phyloP scores from a whole-genome alignment of 2,797 vertebrate species.

The Xerus rutilus region DNA sequence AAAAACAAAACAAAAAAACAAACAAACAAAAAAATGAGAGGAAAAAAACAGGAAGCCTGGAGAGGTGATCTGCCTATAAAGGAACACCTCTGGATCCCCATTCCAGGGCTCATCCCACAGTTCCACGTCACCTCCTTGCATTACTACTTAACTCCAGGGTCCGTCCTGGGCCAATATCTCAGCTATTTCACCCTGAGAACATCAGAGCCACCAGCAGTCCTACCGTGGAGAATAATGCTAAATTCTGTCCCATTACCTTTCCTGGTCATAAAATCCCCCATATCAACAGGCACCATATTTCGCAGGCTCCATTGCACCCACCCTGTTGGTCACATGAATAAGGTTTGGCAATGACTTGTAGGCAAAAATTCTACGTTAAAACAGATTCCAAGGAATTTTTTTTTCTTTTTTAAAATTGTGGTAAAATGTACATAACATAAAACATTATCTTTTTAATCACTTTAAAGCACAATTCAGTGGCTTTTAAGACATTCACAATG shows the following conservation, averaged over 20 bases:
- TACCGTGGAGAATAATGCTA: not conserved
- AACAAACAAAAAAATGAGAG: too few relatives aligned
- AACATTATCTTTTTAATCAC: not conserved
- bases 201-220: not conserved
- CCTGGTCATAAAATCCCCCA: not conserved
- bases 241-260: not conserved
- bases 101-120: not conserved
- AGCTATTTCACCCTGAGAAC: not conserved
- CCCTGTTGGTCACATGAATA: fast-evolving
- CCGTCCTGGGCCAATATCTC: not conserved
- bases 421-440: not conserved
- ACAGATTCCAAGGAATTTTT: not conserved
- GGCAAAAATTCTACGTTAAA: not conserved
- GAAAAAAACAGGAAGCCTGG: too few relatives aligned
- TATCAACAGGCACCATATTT: not conserved
- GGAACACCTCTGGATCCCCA: not conserved
- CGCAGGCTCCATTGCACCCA: not conserved
- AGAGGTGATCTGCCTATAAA: not conserved
- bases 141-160: not conserved
- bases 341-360: not conserved
- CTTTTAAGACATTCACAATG: not conserved
- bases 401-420: not conserved
- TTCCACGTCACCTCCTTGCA: not conserved
- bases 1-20: too few relatives aligned
- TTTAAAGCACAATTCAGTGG: not conserved